Evolutionary conservation across 2,888 invertebrate genomes (phyloP).

Genomic region (Scrobipalpa atriplicella): DNA sequence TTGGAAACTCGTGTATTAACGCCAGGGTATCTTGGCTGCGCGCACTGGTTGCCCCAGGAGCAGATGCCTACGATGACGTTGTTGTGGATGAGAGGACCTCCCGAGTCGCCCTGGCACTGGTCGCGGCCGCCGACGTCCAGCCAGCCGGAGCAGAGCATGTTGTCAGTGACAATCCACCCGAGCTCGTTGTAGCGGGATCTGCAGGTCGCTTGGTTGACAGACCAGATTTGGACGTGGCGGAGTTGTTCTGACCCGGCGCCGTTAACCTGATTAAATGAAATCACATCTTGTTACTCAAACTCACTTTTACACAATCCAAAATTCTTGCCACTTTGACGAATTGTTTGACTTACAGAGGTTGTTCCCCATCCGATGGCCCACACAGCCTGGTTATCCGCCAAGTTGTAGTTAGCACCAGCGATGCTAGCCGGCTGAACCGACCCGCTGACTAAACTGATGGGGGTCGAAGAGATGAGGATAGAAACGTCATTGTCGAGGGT

Average conservation of each 20-base stretch:
- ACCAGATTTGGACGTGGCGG: slow-evolving; percentile 51
- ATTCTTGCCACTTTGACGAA: no score
- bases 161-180: slow-evolving; percentile 44
- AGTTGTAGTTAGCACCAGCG: slow-evolving; percentile 43
- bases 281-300: no score
- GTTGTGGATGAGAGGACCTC: slow-evolving; percentile 58
- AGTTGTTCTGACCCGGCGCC: slow-evolving; percentile 48
- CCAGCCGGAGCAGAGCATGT: slow-evolving; percentile 56
- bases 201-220: slow-evolving; percentile 48
- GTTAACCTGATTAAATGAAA: slow-evolving; percentile 24
- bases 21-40: slow-evolving; percentile 47
- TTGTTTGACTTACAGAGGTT: slow-evolving; percentile 39
- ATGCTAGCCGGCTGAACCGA: slow-evolving; percentile 40
- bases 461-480: slow-evolving; percentile 39
- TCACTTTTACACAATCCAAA: not conserved
- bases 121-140: slow-evolving; percentile 61
- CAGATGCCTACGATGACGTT: slow-evolving; percentile 53
- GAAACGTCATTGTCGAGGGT: slow-evolving; percentile 47
- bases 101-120: slow-evolving; percentile 64
- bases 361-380: slow-evolving; percentile 52
- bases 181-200: slow-evolving; percentile 43
- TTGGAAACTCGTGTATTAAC: slow-evolving; percentile 56
- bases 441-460: slow-evolving; percentile 35
- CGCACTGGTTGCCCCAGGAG: slow-evolving; percentile 54
- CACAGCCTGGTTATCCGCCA: slow-evolving; percentile 45